Conservation (phyloP, 2,888 invertebrate species). For the Neoitamus cyanurus region DNA sequence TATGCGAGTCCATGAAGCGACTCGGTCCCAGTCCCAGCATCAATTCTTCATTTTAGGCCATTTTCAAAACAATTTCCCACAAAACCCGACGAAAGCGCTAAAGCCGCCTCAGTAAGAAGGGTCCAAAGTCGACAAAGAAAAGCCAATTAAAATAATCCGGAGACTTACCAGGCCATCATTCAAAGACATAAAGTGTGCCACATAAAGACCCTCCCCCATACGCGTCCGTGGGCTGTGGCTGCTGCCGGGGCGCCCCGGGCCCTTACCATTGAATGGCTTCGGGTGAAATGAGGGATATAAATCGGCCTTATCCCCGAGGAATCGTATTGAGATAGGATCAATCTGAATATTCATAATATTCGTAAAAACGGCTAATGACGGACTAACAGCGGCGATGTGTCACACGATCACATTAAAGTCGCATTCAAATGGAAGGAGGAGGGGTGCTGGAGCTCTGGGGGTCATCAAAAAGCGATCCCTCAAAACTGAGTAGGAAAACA, state of each 20-base stretch:
- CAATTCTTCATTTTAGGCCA: neutral
- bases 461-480: slow-evolving; percentile 20
- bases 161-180: neutral
- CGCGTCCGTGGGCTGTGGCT: neutral
- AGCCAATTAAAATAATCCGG: neutral
- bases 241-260: neutral
- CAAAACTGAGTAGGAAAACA: neutral
- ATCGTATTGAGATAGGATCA: slow-evolving; percentile 5
- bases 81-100: neutral
- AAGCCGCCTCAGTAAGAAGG: neutral
- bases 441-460: neutral
- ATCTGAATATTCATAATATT: neutral
- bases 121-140: slow-evolving; percentile 1
- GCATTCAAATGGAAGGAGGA: neutral
- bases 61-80: neutral
- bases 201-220: neutral
- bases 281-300: neutral
- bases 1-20: neutral
- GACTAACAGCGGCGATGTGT: neutral
- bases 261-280: neutral
- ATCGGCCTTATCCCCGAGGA: neutral
- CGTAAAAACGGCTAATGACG: neutral
- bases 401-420: neutral
- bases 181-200: neutral
- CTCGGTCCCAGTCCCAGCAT: neutral